Base-by-base conservation (phyloP, 2,888 invertebrate species). In the Orthosia gracilis region DNA sequence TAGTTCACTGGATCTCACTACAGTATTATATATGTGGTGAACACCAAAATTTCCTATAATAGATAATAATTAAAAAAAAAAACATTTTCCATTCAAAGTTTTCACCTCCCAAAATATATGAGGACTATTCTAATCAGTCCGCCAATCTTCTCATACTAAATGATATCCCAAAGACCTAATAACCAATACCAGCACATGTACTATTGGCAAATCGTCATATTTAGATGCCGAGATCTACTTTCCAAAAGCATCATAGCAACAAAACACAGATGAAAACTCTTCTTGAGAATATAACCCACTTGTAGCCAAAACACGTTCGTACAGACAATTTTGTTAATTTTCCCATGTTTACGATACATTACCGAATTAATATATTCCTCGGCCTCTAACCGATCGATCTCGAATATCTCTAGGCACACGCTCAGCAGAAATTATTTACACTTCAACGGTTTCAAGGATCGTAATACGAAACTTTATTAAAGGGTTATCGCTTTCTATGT, bases 371-470 rank as follows among this genome's bases (percentile, higher is more conserved):
- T 81, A 71, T 72, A 83, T 70, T 84, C 73, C 54, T 61, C 58
- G 55, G 52, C 47, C 59, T 68, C 50, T 55, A 31, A 50, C 52
- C 64, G 62, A 84, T 84, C 81, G 82, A 82, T 81, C 82, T 62
- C 68, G 4, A 83, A 73, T 82, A 84, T 82, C 84, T 84, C 70
- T 63, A 70, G 76, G 82, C 81, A 55, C 62, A 71, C 77, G 70
- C 55, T 73, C 47, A 68, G 69, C 69, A 64, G 64, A 83, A 82
- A 81, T 85, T 85, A 82, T 78, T 68, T 71, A 77, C 84, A 86
- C 79, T 85, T 80, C 69, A 82, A 72, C 67, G 85, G 86, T 65
- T 86, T 86, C 86, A 80, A 71, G 79, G 87, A 78, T 86, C 82
- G 86, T 82, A 85, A 86, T 79, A 78, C 52, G 86, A 86, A 77